Evolutionary conservation across 92 coral and sea anemone species (phyloP), one percentile per base, ranked within the genome.

Genomic region (Bergia puertoricense): DNA sequence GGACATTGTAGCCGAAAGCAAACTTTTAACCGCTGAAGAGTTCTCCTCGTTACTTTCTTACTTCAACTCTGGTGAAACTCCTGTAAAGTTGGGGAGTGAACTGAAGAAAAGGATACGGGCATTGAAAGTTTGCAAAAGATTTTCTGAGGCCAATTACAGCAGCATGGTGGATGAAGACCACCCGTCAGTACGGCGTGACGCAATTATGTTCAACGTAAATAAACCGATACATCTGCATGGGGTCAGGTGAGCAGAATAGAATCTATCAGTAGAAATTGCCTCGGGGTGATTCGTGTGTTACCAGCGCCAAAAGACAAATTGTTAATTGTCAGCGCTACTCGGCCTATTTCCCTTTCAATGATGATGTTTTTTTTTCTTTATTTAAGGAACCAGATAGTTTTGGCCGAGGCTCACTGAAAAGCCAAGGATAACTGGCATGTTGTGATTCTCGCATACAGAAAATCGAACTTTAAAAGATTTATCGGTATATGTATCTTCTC

Each of bases 191-290:
- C 62, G 87, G 39, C 87, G 87, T 71, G 87, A 84, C 22, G 87
- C 87, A 14, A 51, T 84, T 30, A 84, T 84, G 87, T 71, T 84
- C 65, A 84, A 72, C 87, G 79, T 84, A 20, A 84, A 84, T 36
- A 84, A 46, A 10, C 45, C 79, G 22, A 84, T 84, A 41, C 46
- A 84, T 72, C 79, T 84, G 46, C 87, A 84, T 37, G 87, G 87
- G 68, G 87, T 84, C 79, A 84, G 87, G 87, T 84, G 23, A 30
- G 87, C 59, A 54, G 16, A 11, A 54, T 48, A 48, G 54, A 54
- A 11, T 54, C 2, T 11, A 48, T 48, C 10, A 51, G 57, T 51
- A 51, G 57, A 54, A 54, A 54, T 54, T 54, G 59, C 59, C 59
- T 13, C 16, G 16, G 59, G 59, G 59, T 54, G 59, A 54, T 18